Conservation (phyloP, 2,888 invertebrate species). For the Rhorus exstirpatorius region DNA sequence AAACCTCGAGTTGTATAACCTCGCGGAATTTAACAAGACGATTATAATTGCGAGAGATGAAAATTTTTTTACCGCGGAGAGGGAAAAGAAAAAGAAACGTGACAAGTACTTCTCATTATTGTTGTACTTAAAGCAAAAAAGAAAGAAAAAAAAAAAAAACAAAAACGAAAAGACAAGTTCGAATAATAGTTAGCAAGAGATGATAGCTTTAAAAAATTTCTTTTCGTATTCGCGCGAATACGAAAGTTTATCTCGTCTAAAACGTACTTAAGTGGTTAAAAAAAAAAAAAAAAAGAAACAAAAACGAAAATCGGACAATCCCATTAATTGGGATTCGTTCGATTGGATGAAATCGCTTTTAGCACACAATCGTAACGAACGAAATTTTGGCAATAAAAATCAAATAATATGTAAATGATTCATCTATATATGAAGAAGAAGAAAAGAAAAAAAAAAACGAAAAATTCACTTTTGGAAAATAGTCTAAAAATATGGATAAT, state of each 20-base stretch:
- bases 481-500: constrained; percentile 12
- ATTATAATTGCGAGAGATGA: constrained; percentile 24
- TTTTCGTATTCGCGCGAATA: no score
- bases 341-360: no score
- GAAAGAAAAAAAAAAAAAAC: no score
- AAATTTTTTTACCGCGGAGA: constrained; percentile 44
- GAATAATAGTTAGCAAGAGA: constrained; percentile 42
- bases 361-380: constrained; percentile 9
- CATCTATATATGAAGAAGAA: not conserved
- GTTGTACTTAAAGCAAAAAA: constrained; percentile 65
- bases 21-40: constrained; percentile 10
- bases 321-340: no score
- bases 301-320: no score
- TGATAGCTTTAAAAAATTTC: constrained; percentile 2
- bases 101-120: constrained; percentile 54
- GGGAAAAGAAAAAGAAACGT: constrained; percentile 20
- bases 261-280: constrained; percentile 52
- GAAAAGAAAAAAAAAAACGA: not conserved
- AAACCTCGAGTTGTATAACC: constrained; percentile 31
- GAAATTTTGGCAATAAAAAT: constrained; percentile 39
- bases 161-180: no score
- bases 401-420: constrained; percentile 27
- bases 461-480: constrained; percentile 5
- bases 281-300: not conserved
- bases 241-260: constrained; percentile 39